These are phyloP conservation scores for Nezara viridula DNA, from an alignment of 2,888 invertebrate genomes.

Conservation along the genomic window DNA sequence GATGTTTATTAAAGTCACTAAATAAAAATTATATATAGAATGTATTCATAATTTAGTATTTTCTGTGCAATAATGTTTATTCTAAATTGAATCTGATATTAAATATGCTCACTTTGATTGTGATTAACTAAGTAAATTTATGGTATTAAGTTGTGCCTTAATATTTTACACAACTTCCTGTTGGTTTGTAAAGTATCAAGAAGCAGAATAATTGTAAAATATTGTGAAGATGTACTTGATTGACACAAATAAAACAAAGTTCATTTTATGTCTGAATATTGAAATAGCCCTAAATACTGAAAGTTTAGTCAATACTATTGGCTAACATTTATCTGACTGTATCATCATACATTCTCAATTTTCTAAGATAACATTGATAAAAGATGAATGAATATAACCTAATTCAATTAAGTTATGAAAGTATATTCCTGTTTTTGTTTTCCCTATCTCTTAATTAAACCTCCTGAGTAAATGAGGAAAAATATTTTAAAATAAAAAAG, in stretches of 20 bases:
- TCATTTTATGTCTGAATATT: not conserved
- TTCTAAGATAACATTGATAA: not conserved
- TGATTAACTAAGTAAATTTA: constrained; percentile 36
- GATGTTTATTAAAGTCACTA: not conserved
- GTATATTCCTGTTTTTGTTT: not conserved
- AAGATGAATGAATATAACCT: not conserved
- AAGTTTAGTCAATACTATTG: not conserved
- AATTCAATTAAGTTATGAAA: not conserved
- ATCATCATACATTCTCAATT: not conserved
- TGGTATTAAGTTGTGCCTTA: constrained; percentile 40
- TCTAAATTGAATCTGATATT: constrained; percentile 18
- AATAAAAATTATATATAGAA: not conserved
- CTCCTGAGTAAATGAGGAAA: not conserved
- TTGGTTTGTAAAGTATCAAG: not conserved
- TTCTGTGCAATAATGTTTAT: constrained; percentile 23
- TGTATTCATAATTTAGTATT: constrained; percentile 6
- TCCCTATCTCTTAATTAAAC: not conserved
- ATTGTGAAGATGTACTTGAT: not conserved
- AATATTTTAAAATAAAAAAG: too few species aligned
- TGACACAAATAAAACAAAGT: not conserved
- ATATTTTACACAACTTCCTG: constrained; percentile 4
- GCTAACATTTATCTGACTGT: not conserved
- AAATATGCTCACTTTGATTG: constrained; percentile 14
- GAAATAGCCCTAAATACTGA: not conserved
- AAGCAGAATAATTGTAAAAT: not conserved